These are phyloP conservation scores for Porites australiensis DNA, from an alignment of 64 coral and sea anemone species.

Conservation along the genomic window DNA sequence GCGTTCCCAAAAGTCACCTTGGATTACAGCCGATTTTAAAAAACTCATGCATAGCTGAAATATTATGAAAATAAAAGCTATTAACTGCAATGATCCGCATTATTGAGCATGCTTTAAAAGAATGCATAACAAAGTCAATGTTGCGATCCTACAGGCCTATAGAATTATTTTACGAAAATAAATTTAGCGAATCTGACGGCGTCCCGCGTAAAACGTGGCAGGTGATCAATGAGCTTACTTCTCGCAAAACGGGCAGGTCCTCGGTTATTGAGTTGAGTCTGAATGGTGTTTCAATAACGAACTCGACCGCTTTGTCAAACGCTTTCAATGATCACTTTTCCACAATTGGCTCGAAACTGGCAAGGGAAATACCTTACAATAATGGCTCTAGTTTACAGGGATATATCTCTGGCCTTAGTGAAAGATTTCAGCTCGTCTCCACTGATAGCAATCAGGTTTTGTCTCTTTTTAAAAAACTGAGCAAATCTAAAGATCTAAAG, in stretches of 20 bases:
- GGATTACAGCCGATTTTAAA: constrained; percentile 57
- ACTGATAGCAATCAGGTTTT: too few relatives aligned
- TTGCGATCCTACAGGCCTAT: too few relatives aligned
- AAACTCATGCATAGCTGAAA: constrained; percentile 58
- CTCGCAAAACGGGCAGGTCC: background rate
- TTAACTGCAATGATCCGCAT: constrained; percentile 36
- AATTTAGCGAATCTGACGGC: background rate
- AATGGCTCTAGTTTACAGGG: too few relatives aligned
- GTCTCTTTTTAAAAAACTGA: too few relatives aligned
- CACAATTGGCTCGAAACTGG: background rate
- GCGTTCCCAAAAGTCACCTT: constrained; percentile 22
- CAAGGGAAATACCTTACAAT: too few relatives aligned
- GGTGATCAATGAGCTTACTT: too few relatives aligned
- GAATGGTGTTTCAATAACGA: too few relatives aligned
- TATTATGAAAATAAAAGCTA: constrained; percentile 62
- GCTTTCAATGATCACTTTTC: background rate
- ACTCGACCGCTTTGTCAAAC: background rate
- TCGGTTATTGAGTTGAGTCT: background rate
- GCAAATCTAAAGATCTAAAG: too few relatives aligned
- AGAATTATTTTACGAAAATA: too few relatives aligned
- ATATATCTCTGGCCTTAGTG: too few relatives aligned
- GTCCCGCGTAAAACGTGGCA: constrained; percentile 13
- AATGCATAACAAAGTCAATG: constrained; percentile 27
- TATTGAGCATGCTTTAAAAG: constrained; percentile 52
- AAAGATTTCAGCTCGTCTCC: too few relatives aligned